Conservation (phyloP, 2,888 invertebrate genomes). For the Scaptomyza parva region DNA sequence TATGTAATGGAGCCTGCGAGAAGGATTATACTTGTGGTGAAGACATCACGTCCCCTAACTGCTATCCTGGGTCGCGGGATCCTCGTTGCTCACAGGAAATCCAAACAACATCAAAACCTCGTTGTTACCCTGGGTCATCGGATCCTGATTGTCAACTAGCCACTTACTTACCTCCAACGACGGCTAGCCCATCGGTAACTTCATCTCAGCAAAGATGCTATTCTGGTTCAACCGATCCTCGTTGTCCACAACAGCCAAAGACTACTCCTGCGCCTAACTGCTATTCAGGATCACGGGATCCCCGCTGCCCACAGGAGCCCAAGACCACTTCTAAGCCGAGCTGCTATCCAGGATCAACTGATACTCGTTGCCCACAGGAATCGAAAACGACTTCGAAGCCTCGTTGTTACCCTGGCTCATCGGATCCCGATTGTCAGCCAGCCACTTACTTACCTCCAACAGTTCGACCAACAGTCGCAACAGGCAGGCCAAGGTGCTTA, state of each 20-base stretch:
- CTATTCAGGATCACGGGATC: constrained; percentile 10
- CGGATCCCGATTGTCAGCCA: too few species aligned
- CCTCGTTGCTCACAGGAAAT: constrained; percentile 73
- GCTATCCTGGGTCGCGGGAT: constrained; percentile 80
- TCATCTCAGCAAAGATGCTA: constrained; percentile 64
- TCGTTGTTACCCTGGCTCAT: too few species aligned
- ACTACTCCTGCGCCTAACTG: constrained; percentile 23
- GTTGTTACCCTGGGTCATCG: constrained; percentile 25
- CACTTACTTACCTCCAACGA: constrained; percentile 16
- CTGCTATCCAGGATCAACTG: constrained; percentile 77
- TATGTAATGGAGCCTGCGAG: constrained; percentile 79
- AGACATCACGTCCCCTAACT: background rate
- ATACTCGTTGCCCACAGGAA: constrained; percentile 81
- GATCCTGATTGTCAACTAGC: constrained; percentile 23
- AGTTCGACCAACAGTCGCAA: too few species aligned
- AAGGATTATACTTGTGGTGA: constrained; percentile 65
- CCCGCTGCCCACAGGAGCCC: constrained; percentile 4
- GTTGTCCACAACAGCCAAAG: constrained; percentile 24
- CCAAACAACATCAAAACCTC: constrained; percentile 10
- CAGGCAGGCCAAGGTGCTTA: too few species aligned
- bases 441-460: too few species aligned
- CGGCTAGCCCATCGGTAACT: background rate
- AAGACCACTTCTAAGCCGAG: constrained; percentile 7
- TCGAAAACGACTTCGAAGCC: too few species aligned
- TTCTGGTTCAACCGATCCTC: constrained; percentile 76